Conservation (phyloP, 2,113 vertebrate species). For the Gobiocypris rarus region DNA sequence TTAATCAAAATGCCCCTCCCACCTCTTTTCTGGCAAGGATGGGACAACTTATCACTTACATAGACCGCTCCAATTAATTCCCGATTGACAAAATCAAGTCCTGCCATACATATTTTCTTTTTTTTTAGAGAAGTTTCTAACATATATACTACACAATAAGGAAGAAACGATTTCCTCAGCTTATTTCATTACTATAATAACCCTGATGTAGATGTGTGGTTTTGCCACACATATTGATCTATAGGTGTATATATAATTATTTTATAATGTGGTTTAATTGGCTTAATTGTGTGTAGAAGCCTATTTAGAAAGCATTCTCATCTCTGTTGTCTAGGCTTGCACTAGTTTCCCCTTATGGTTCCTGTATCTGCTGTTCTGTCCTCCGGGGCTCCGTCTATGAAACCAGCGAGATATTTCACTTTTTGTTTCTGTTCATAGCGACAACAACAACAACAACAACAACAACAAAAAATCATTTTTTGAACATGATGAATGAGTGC, state of each 20-base stretch:
- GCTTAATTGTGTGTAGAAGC: not conserved
- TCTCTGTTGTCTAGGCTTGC: not conserved
- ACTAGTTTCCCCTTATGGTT: constrained; percentile 20
- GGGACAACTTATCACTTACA: too few species aligned
- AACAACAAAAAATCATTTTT: not conserved
- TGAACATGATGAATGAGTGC: not conserved
- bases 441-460: not conserved
- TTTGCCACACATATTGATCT: not conserved
- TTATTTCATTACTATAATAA: too few species aligned
- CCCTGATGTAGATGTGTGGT: too few species aligned
- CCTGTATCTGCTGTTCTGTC: constrained; percentile 34
- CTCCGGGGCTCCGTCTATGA: constrained; percentile 29
- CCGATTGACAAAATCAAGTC: too few species aligned
- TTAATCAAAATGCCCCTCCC: too few species aligned
- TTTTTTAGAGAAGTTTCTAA: too few species aligned
- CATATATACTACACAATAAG: too few species aligned
- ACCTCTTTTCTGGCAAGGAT: too few species aligned
- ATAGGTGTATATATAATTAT: not conserved
- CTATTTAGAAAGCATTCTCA: not conserved
- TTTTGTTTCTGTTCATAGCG: not conserved
- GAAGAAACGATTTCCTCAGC: too few species aligned
- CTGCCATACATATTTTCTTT: too few species aligned
- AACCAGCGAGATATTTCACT: not conserved
- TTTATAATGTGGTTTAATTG: not conserved
- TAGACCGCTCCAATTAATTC: too few species aligned